Conservation (phyloP, 2,888 invertebrate species). For the Tiliacea aurago region DNA sequence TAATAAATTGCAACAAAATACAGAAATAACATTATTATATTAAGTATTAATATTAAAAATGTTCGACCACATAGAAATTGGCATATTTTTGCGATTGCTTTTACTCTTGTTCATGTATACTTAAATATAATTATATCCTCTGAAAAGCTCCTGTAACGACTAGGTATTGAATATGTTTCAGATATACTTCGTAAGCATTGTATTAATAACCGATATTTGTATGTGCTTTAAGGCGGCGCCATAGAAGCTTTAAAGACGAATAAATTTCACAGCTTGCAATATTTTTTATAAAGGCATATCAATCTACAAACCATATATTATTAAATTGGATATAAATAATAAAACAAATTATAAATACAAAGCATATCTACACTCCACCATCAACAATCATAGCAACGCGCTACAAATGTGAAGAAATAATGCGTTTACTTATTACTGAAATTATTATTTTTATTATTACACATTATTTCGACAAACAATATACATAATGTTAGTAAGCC, state of each 20-base stretch:
- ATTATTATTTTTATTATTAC: conserved; percentile 23
- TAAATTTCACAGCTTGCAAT: conserved; percentile 50
- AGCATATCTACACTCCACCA: conserved; percentile 63
- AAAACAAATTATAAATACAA: conserved; percentile 64
- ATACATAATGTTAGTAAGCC: conserved; percentile 71
- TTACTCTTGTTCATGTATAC: conserved; percentile 58
- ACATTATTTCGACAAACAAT: conserved; percentile 75
- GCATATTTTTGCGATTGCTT: neutral
- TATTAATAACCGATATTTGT: conserved; percentile 14
- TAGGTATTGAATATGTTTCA: conserved; percentile 18
- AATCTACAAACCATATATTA: conserved; percentile 65
- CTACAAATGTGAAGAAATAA: conserved; percentile 67
- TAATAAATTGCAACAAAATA: neutral
- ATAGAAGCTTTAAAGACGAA: conserved; percentile 80
- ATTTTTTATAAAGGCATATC: conserved; percentile 55
- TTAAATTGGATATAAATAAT: conserved; percentile 58
- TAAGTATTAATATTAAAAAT: neutral
- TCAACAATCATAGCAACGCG: conserved; percentile 63
- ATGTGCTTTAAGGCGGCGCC: conserved; percentile 73
- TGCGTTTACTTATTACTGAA: conserved; percentile 32
- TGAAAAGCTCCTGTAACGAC: conserved; percentile 78
- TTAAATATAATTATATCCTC: conserved; percentile 46
- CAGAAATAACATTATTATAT: neutral
- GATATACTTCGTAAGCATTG: conserved; percentile 22
- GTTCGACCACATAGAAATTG: neutral